Evolutionary conservation across 1,140 invertebrate species (phyloP).

Genomic region (Saccostrea glomerata): DNA sequence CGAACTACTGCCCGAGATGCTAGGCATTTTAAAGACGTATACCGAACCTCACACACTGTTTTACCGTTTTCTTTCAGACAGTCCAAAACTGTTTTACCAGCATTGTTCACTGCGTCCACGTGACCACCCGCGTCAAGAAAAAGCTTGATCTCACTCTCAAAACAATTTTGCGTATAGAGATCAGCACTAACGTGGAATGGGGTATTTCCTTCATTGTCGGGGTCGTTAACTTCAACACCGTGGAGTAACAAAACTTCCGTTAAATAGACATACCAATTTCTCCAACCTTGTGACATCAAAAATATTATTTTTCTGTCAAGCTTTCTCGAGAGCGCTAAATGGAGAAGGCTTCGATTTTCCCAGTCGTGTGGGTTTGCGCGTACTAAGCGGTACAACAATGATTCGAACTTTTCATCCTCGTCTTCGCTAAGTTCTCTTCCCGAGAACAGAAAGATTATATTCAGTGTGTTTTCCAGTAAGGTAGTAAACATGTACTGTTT

Average conservation of each 20-base stretch:
- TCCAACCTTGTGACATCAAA: neutral
- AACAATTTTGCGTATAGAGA: neutral
- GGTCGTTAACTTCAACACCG: neutral
- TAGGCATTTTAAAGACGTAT: conserved; percentile 35
- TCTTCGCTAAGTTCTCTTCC: neutral
- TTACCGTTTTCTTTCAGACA: conserved; percentile 23
- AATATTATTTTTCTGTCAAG: conserved; percentile 17
- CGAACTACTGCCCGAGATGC: conserved; percentile 16
- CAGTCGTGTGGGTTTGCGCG: conserved; percentile 10
- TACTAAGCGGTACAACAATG: neutral
- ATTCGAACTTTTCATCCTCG: neutral
- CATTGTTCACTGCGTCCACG: neutral
- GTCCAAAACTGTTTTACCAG: conserved; percentile 1
- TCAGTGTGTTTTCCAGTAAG: neutral
- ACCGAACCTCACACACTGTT: conserved; percentile 1
- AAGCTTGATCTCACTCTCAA: neutral
- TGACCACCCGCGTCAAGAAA: conserved; percentile 26
- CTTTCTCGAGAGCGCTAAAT: neutral
- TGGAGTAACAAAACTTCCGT: conserved; percentile 34
- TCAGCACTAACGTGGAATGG: neutral
- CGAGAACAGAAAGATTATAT: neutral
- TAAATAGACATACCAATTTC: conserved; percentile 38
- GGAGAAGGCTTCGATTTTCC: conserved; percentile 8
- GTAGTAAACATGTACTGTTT: conserved; percentile 10
- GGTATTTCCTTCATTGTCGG: conserved; percentile 12